phyloP scores from a whole-genome alignment of 1,140 invertebrate genomes.

The Bombyx mori region DNA sequence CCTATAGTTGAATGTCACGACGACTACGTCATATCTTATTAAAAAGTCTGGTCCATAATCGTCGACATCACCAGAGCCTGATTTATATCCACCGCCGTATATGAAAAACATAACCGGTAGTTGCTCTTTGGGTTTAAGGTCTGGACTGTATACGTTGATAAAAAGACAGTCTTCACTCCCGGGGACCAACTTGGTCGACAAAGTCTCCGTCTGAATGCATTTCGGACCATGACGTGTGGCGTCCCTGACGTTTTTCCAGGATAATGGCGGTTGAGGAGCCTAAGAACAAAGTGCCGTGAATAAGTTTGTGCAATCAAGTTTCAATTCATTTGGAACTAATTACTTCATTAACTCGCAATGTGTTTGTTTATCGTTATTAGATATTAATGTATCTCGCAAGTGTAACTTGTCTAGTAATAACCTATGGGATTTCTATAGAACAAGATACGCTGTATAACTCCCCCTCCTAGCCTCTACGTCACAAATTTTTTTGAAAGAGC shows the following conservation, averaged over 20 bases:
- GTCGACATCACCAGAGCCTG: slow-evolving; percentile 4
- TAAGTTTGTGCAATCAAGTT: too few relatives aligned
- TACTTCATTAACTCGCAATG: too few relatives aligned
- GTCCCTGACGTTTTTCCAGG: slow-evolving; percentile 3
- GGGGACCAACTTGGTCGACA: background rate
- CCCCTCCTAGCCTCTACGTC: too few relatives aligned
- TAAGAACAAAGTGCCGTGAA: background rate
- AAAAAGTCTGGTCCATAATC: slow-evolving; percentile 7
- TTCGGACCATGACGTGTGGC: slow-evolving; percentile 3
- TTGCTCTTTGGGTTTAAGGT: slow-evolving; percentile 3
- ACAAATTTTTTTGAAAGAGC: too few relatives aligned
- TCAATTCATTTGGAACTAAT: too few relatives aligned
- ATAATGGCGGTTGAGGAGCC: slow-evolving; percentile 7
- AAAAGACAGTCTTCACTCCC: slow-evolving; percentile 10
- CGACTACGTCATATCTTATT: slow-evolving; percentile 8
- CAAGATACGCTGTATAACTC: too few relatives aligned
- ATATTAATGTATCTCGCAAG: too few relatives aligned
- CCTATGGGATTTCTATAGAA: too few relatives aligned
- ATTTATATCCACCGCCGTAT: slow-evolving; percentile 6
- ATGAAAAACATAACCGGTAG: slow-evolving; percentile 10
- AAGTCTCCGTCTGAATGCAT: slow-evolving; percentile 4
- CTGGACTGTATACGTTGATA: slow-evolving; percentile 9
- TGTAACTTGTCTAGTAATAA: too few relatives aligned
- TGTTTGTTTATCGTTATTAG: too few relatives aligned
- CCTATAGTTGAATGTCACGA: slow-evolving; percentile 9